Evolutionary conservation across 92 coral and sea anemone genomes (phyloP).

Genomic region (Phymanthus crucifer): DNA sequence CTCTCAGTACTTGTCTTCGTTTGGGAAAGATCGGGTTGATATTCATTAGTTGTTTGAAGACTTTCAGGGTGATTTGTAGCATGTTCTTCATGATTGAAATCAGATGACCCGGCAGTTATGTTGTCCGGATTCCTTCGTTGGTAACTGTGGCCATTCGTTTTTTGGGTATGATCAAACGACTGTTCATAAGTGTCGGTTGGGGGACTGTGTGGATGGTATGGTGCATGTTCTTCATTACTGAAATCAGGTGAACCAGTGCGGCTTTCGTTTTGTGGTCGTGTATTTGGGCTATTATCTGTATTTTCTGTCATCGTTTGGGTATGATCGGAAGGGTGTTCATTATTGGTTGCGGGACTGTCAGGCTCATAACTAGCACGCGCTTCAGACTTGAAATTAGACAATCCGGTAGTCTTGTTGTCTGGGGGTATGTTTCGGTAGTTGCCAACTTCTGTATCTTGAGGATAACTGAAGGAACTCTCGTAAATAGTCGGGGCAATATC

Average conservation of each 20-base stretch:
- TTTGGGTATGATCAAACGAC: not conserved
- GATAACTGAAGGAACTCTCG: not conserved
- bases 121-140: not conserved
- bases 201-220: not conserved
- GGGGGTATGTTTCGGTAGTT: not conserved
- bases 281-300: not conserved
- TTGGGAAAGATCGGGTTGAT: not conserved
- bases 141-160: not conserved
- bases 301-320: not conserved
- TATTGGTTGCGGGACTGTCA: not conserved
- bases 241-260: not conserved
- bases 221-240: not conserved
- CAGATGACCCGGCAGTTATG: not conserved
- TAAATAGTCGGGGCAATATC: not conserved
- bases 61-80: not conserved
- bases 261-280: not conserved
- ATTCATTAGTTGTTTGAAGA: not conserved
- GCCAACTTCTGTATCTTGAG: not conserved
- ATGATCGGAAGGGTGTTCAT: not conserved
- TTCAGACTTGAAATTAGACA: not conserved
- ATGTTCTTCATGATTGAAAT: not conserved
- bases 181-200: not conserved
- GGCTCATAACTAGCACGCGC: not conserved
- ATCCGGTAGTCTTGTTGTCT: too few species aligned
- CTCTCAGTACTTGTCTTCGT: not conserved